Percentiles rank a stretch among this genome's conserved stretches.
These are phyloP conservation scores for Brachionus plicatilis DNA, from an alignment of 1,140 invertebrate species.

Conservation along the genomic window DNA sequence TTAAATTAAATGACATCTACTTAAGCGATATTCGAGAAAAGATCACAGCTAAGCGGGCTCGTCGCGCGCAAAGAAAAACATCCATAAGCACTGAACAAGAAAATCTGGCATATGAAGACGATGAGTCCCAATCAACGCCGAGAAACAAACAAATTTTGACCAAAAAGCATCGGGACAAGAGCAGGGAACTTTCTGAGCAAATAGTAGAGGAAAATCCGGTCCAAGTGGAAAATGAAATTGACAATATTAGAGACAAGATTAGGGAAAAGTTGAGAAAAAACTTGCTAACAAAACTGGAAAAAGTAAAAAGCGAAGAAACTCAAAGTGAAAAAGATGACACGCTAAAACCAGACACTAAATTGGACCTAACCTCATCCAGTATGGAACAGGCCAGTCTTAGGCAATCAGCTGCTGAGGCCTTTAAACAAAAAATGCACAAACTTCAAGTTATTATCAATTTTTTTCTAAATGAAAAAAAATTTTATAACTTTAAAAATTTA, in stretches of 20 bases:
- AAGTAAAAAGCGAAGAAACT: background rate
- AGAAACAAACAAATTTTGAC: background rate
- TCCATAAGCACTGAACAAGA: background rate
- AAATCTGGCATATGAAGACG: background rate
- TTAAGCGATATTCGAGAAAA: background rate
- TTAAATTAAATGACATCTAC: background rate
- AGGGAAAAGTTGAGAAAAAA: background rate
- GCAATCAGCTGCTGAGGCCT: background rate
- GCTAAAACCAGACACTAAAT: background rate
- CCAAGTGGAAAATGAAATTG: constrained; percentile 14
- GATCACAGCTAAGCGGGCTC: background rate
- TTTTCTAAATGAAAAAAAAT: background rate
- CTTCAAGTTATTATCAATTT: background rate
- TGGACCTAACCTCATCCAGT: constrained; percentile 16
- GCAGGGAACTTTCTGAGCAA: background rate
- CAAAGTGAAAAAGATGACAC: background rate
- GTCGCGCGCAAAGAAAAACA: background rate
- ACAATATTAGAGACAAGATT: constrained; percentile 3
- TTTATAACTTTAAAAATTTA: background rate
- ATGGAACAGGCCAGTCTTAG: background rate
- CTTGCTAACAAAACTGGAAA: background rate
- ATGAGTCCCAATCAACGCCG: background rate
- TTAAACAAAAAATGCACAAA: constrained; percentile 11
- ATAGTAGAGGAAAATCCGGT: background rate
- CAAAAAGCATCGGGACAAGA: constrained; percentile 31